Conservation (phyloP, 2,113 vertebrate species). For the Cyanoramphus novaezelandiae region DNA sequence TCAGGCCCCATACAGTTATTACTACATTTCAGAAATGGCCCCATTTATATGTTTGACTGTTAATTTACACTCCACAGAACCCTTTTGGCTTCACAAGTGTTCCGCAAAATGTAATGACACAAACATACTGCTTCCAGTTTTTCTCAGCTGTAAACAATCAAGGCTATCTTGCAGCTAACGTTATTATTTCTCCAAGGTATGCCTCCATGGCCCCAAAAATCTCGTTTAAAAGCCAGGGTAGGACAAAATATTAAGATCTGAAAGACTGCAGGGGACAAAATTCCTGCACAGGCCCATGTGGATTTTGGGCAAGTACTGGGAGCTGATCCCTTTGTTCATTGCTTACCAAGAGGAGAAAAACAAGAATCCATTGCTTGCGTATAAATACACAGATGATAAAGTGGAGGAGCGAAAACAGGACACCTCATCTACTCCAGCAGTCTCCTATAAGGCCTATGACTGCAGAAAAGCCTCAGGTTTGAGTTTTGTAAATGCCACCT, state of each 20-base stretch:
- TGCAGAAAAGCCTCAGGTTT: background rate
- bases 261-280: background rate
- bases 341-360: background rate
- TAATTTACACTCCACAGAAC: background rate
- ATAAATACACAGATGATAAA: background rate
- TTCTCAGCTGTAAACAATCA: background rate
- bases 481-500: background rate
- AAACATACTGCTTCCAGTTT: background rate
- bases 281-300: background rate
- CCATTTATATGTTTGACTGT: background rate
- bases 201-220: background rate
- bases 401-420: background rate
- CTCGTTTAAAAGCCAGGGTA: background rate
- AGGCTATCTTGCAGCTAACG: background rate
- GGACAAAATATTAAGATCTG: background rate
- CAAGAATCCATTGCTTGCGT: background rate
- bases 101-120: background rate
- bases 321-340: background rate
- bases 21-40: background rate
- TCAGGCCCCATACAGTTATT: background rate
- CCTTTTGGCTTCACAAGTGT: background rate
- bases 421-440: background rate
- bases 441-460: background rate
- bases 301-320: background rate
- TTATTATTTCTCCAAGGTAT: background rate